phyloP scores from a whole-genome alignment of 2,888 invertebrate genomes.

The Chrysopilus asiliformis region DNA sequence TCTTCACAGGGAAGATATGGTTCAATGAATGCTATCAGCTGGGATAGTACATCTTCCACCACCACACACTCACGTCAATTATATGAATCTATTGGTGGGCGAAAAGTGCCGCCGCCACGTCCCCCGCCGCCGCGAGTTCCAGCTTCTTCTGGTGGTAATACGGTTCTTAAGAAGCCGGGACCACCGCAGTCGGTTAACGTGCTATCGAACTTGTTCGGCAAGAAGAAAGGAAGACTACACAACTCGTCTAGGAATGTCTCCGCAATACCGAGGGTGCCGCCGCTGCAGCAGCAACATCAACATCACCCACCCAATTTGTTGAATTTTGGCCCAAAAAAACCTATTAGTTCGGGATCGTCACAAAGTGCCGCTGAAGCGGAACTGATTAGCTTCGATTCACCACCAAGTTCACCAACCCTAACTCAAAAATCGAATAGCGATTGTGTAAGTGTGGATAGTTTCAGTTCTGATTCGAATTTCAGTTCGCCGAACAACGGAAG shows the following conservation, averaged over 20 bases:
- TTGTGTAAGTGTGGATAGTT: conserved; percentile 60
- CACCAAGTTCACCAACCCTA: conserved; percentile 61
- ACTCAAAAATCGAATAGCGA: conserved; percentile 62
- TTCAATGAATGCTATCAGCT: too few relatives aligned
- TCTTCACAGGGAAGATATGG: conserved; percentile 27
- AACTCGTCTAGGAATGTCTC: neutral
- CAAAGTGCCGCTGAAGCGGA: conserved; percentile 26
- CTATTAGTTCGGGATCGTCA: neutral
- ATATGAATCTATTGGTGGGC: conserved; percentile 18
- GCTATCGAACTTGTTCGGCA: conserved; percentile 30
- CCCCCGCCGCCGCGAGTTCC: conserved; percentile 29
- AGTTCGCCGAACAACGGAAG: conserved; percentile 43
- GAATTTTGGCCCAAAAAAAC: neutral
- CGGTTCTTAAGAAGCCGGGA: conserved; percentile 12
- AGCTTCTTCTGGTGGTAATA: too few relatives aligned
- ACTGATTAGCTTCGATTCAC: conserved; percentile 56
- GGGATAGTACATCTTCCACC: too few relatives aligned
- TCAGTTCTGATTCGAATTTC: conserved; percentile 58
- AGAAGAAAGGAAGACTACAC: neutral
- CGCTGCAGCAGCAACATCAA: neutral
- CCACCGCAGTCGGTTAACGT: conserved; percentile 25
- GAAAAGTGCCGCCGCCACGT: conserved; percentile 32
- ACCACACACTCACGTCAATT: conserved; percentile 23
- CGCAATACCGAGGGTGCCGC: neutral
- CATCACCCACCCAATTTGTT: neutral